Base-by-base conservation (phyloP, 2,113 vertebrate species). In the Orycteropus afer region DNA sequence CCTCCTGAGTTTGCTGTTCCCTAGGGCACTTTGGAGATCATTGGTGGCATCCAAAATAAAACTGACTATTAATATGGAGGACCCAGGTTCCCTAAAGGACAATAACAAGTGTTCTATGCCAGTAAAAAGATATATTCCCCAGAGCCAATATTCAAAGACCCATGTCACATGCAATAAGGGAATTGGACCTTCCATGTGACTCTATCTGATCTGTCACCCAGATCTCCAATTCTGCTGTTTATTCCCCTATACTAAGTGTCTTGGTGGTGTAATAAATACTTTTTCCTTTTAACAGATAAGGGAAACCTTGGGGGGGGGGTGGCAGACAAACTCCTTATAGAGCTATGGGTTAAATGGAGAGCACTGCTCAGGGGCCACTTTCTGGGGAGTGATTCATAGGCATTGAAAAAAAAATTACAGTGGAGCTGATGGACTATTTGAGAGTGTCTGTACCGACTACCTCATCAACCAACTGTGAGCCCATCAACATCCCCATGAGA, bases 241-340 rank as follows among this genome's bases (percentile, higher is more conserved):
- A 89, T 85, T 77, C 67, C 23, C 29, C 47, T 34, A 45, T 8
- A 3, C 11, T 73, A 80, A 94, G 15, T 55, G 40, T 59, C 40
- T 93, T 51, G 27, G 1, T 73, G 14, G 86, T n/a, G 7, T 40
- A 12, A 76, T 29, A 78, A 93, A 90, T 55, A 3, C 61, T 65
- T 42, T 9, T 77, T 76, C 53, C 47, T 86, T 91, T 92, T 73
- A 42, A 89, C 84, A 93, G n/a, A 20, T 29, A 93, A 81, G 87
- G n/a, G 49, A 69, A 71, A 92, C 55, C 69, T 57, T 92, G 61
- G n/a, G 3, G 45, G 18, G 40, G 85, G 40, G 57, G 84, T n/a
- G 69, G 89, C 12, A 32, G 20, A 73, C 57, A 77, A 77, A 82
- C 49, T 92, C n/a, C n/a, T 79, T 55, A 55, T 34, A 63, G 29